A percentile compares a stretch with the other conserved stretches of the same genome.
phyloP scores from a whole-genome alignment of 2,888 invertebrate genomes.

The Epistrophe grossulariae region DNA sequence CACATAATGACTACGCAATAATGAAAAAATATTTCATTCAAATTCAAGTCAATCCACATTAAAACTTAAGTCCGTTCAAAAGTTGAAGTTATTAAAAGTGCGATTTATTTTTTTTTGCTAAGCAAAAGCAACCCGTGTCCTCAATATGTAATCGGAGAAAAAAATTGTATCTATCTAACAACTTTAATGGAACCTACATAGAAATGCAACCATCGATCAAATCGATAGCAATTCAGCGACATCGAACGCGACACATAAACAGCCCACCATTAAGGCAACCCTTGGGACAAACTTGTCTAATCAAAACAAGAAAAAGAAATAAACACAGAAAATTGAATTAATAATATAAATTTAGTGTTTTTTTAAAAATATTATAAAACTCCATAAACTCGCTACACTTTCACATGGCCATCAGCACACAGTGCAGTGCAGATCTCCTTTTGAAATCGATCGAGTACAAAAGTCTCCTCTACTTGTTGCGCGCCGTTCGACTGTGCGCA shows the following conservation, averaged over 20 bases:
- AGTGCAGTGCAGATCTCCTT: constrained; percentile 27
- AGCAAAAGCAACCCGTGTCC: constrained; percentile 46
- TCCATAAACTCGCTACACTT: constrained; percentile 20
- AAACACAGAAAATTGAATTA: constrained; percentile 28
- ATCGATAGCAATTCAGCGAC: constrained; percentile 58
- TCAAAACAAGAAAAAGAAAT: constrained; percentile 21
- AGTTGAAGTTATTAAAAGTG: constrained; percentile 57
- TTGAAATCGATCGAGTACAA: constrained; percentile 31
- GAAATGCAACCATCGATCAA: constrained; percentile 71
- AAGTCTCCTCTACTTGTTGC: constrained; percentile 12
- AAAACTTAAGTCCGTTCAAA: constrained; percentile 46
- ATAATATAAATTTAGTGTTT: constrained; percentile 27
- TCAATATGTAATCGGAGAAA: constrained; percentile 52
- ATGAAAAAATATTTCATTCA: constrained; percentile 57
- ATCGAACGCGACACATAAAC: constrained; percentile 49
- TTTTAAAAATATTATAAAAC: constrained; percentile 13
- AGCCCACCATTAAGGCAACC: constrained; percentile 56
- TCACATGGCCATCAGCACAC: constrained; percentile 6
- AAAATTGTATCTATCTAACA: constrained; percentile 40
- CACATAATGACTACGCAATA: constrained; percentile 64
- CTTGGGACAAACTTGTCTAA: constrained; percentile 58
- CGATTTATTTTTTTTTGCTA: constrained; percentile 20
- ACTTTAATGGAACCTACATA: constrained; percentile 66
- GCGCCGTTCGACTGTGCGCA: not conserved
- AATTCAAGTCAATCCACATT: constrained; percentile 57